These are phyloP conservation scores for Creontiades dilutus DNA, from an alignment of 2,888 invertebrate species.

Conservation along the genomic window DNA sequence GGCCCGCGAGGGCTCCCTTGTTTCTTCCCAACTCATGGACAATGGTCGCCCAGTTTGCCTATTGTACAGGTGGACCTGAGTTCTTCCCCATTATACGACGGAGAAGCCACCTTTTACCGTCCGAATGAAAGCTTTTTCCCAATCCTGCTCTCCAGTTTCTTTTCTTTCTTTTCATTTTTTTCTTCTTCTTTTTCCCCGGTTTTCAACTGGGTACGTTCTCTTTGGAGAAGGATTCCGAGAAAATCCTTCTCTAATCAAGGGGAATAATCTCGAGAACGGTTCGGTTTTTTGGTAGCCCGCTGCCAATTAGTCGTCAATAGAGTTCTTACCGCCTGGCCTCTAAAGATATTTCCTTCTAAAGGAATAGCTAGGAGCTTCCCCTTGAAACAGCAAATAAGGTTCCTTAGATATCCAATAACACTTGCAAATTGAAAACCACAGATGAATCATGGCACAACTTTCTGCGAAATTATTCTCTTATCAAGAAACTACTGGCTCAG, in stretches of 20 bases:
- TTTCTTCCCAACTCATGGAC: conserved; percentile 57
- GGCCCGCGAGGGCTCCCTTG: conserved; percentile 18
- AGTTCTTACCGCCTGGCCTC: conserved; percentile 1
- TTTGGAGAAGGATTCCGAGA: conserved; percentile 38
- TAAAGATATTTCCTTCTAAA: not conserved
- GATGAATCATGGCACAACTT: not conserved
- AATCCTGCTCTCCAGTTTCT: conserved; percentile 55
- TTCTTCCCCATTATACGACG: conserved; percentile 31
- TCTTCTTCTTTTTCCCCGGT: conserved; percentile 4
- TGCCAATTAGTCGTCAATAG: conserved; percentile 39
- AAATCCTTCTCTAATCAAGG: conserved; percentile 49
- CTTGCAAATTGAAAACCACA: not conserved
- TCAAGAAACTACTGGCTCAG: no score
- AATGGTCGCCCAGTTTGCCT: conserved; percentile 64
- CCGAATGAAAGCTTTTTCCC: conserved; percentile 51
- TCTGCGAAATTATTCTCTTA: no score
- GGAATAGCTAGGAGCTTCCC: not conserved
- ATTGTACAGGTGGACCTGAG: conserved; percentile 64
- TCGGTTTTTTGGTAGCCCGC: not conserved
- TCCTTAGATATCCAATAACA: not conserved
- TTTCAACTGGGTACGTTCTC: conserved; percentile 35
- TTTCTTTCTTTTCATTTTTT: conserved; percentile 50
- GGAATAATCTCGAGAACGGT: conserved; percentile 29
- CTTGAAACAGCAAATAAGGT: not conserved
- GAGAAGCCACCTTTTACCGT: conserved; percentile 52